Evolutionary conservation across 2,888 invertebrate species (phyloP).

Genomic region (Crocallis elinguaria): DNA sequence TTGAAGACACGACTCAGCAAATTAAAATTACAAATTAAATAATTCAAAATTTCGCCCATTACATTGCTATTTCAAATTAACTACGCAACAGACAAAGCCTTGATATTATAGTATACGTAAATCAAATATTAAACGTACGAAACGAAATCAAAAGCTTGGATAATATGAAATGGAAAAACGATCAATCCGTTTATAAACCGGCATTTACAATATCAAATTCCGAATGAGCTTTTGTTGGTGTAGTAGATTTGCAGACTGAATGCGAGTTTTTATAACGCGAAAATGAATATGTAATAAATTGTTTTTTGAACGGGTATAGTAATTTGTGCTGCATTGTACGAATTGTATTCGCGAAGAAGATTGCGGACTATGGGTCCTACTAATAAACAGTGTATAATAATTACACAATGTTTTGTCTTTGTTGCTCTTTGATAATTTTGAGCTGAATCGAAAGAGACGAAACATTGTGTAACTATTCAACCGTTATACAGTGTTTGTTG

Average conservation of each 20-base stretch:
- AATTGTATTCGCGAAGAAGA: too few relatives aligned
- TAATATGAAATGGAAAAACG: slow-evolving; percentile 50
- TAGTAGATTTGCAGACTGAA: slow-evolving; percentile 28
- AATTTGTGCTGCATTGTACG: too few relatives aligned
- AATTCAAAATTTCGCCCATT: slow-evolving; percentile 21
- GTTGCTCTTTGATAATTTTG: too few relatives aligned
- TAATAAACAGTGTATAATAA: too few relatives aligned
- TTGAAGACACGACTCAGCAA: slow-evolving; percentile 10
- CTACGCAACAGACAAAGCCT: slow-evolving; percentile 43
- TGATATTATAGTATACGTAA: slow-evolving; percentile 50
- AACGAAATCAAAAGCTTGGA: slow-evolving; percentile 46
- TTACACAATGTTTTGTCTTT: too few relatives aligned
- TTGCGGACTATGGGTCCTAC: too few relatives aligned
- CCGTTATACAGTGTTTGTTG: too few relatives aligned
- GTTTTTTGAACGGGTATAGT: background rate
- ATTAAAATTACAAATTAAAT: slow-evolving; percentile 16
- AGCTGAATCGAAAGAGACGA: too few relatives aligned
- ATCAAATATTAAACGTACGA: slow-evolving; percentile 47
- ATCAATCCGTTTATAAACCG: slow-evolving; percentile 50
- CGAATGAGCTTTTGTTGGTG: slow-evolving; percentile 36
- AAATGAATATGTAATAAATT: slow-evolving; percentile 13
- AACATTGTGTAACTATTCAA: too few relatives aligned
- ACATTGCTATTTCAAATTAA: slow-evolving; percentile 46
- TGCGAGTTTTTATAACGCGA: slow-evolving; percentile 23
- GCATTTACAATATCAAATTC: slow-evolving; percentile 55